Base-by-base conservation (phyloP, 2,113 vertebrate species). In the Porphyrio hochstetteri region DNA sequence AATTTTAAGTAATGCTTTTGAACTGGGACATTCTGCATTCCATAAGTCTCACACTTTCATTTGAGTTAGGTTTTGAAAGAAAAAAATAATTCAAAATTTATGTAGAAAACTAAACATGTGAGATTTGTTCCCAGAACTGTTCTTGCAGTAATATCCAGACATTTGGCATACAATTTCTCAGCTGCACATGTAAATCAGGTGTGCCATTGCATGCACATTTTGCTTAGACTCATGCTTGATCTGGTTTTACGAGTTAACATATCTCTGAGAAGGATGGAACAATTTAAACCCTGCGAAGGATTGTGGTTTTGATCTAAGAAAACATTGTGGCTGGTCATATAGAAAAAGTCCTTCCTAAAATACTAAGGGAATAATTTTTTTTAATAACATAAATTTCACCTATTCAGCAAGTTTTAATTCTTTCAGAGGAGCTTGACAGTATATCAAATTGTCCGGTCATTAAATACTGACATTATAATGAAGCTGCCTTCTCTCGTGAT, bases 331-430 rank as follows among this genome's bases (percentile, higher is more conserved):
- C 25, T 80, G 59, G 27, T 90, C 46, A 25, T 65, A 74, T 21
- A 90, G 19, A n/a, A 85, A 89, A 91, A 90, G 28, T 50, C 27
- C 29, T 69, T 86, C 42, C 48, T 67, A 82, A 95, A 93, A 90
- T 77, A 55, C 7, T 52, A 77, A 33, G 9, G 48, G 63, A 53
- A 76, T 64, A 0, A 13, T 57, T 60, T 60, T 60, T 72, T 95
- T 59, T 48, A 82, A 64, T 25, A 69, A 38, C 8, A 83, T 89
- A 87, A 88, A 82, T 36, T 7, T 68, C 57, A 87, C 19, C 21
- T 65, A 69, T 92, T 95, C 91, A 96, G 50, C 75, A 74, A 52
- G 25, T 87, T 91, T 91, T 77, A 87, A 35, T 70, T 91, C 46
- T 90, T 93, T 70, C 60, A 70, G 86, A 72, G 38, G 15, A 74